These are phyloP conservation scores for Empidonax traillii DNA, from an alignment of 2,113 vertebrate genomes.

Conservation along the genomic window DNA sequence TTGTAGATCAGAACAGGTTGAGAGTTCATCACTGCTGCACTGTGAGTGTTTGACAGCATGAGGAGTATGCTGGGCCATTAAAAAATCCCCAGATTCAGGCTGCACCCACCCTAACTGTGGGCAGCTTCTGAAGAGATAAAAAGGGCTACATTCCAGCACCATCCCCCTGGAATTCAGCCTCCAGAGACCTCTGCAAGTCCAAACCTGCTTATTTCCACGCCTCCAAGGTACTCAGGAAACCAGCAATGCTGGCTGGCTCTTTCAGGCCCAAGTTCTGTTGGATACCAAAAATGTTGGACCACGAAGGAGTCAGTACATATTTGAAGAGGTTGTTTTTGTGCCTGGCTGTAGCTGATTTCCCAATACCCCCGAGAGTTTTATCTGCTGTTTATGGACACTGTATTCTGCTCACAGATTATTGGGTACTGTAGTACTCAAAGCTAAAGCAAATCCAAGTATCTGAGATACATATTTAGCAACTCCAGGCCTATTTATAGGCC, in stretches of 20 bases:
- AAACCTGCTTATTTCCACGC: not conserved
- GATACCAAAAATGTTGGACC: not conserved
- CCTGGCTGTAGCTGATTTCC: not conserved
- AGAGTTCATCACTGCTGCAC: not conserved
- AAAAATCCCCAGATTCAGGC: not conserved
- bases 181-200: not conserved
- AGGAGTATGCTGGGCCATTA: not conserved
- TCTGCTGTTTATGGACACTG: not conserved
- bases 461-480: not conserved
- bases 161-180: not conserved
- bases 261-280: not conserved
- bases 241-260: not conserved
- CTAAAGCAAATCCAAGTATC: not conserved
- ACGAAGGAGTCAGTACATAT: fast-evolving
- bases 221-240: not conserved
- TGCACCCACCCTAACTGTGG: not conserved
- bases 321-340: not conserved
- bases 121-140: not conserved
- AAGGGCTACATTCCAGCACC: not conserved
- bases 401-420: not conserved
- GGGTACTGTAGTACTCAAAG: not conserved
- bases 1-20: not conserved
- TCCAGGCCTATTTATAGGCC: not conserved
- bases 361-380: not conserved
- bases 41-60: not conserved